Evolutionary conservation across 2,888 invertebrate species (phyloP), one percentile per base, ranked within the genome.

Genomic region (Tenthredo livida): DNA sequence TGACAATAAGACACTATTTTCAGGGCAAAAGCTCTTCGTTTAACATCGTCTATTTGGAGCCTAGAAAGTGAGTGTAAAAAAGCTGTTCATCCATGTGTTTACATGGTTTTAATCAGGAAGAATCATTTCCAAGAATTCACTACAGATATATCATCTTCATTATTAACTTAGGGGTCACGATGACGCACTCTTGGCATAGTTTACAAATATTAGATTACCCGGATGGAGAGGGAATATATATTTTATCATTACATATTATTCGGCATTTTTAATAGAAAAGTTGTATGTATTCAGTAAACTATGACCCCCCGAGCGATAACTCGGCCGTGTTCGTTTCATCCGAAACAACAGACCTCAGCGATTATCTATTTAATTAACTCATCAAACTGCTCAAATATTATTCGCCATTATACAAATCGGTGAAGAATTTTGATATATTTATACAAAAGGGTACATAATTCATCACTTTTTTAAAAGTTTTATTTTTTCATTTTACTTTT

Each of bases 11-110:
- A 93, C 86, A 96, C 95, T 88, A 93, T 93, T 84, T 97, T 96
- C 90, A 94, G 94, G 94, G 12, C 95, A 96, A 84, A 95, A 96
- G 89, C 93, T 95, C 85, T 93, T 94, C 21, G 95, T 95, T 91
- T n/a, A 87, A 84, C 87, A 89, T 97, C 33, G 93, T 94, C 40
- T 94, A 94, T 2, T 94, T 97, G 86, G 94, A 91, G 50, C 96
- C 96, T 2, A 89, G 92, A 54, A 92, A 93, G 95, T 95, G 92
- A 94, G 94, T 93, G 67, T 82, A 80, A 50, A 40, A 54, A 82
- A 4, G 10, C 12, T 43, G 65, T 61, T 47, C 33, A 25, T 21
- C 40, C 10, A 50, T 37, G 15, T 77, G 9, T 33, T 29, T 17
- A 50, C 10, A 3, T 47, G 21, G 21, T 50, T n/a, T n/a, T 33